Evolutionary conservation across 2,113 vertebrate species (phyloP).

Genomic region (Chelonoidis abingdonii): DNA sequence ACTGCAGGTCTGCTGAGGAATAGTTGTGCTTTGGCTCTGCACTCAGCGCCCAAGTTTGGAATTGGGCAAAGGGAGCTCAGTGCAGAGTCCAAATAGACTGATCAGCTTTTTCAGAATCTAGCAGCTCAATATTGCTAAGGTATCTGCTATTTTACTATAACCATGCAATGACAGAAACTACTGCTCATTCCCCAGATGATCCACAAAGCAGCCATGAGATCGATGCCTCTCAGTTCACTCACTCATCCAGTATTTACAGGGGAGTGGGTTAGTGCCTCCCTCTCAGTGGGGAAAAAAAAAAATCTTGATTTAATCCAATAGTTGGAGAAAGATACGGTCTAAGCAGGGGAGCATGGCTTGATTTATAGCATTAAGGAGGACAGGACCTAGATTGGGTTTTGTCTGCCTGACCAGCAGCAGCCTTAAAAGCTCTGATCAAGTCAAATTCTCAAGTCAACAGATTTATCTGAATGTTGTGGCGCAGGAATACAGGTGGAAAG

Average conservation of each 20-base stretch:
- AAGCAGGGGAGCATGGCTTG: not conserved
- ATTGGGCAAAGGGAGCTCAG: not conserved
- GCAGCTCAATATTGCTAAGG: not conserved
- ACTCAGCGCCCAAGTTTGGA: not conserved
- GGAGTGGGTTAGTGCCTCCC: not conserved
- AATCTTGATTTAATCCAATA: not conserved
- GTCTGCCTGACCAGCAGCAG: not conserved
- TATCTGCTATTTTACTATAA: not conserved
- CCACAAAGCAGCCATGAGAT: fast-evolving
- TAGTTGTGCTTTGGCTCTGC: not conserved
- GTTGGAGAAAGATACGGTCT: not conserved
- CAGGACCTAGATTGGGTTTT: not conserved
- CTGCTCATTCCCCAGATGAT: not conserved
- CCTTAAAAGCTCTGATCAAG: too few relatives aligned
- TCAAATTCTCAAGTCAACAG: not conserved
- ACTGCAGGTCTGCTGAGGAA: not conserved
- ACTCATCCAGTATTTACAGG: not conserved
- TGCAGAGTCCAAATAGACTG: not conserved
- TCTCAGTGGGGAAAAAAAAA: not conserved
- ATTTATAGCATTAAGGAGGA: not conserved
- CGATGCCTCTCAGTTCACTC: fast-evolving
- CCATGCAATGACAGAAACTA: not conserved
- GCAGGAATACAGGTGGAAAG: not conserved
- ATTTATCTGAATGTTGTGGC: not conserved
- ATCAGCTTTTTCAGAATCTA: fast-evolving